Conservation (phyloP, 2,113 vertebrate species). For the Perccottus glenii region DNA sequence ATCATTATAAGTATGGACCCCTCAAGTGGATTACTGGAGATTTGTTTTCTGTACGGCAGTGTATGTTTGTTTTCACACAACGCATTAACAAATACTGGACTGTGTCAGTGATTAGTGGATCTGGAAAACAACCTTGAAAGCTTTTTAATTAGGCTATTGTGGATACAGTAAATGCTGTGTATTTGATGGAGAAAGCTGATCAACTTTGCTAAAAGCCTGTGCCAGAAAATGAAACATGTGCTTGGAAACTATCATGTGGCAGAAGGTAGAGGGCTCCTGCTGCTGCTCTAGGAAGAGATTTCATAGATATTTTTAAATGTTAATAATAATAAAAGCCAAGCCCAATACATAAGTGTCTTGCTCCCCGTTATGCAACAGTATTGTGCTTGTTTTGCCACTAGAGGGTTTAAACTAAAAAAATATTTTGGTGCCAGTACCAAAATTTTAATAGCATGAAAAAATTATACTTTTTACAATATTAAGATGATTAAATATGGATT, state of each 20-base stretch:
- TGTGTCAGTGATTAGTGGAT: conserved; percentile 67
- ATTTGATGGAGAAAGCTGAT: conserved; percentile 62
- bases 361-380: too few relatives aligned
- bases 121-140: conserved; percentile 81
- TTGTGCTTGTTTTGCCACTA: too few relatives aligned
- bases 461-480: too few relatives aligned
- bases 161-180: conserved; percentile 54
- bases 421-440: too few relatives aligned
- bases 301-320: too few relatives aligned
- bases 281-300: neutral
- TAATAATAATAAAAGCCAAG: too few relatives aligned
- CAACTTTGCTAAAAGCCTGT: conserved; percentile 73
- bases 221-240: conserved; percentile 35
- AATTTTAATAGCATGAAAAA: too few relatives aligned
- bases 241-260: conserved; percentile 21
- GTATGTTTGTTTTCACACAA: conserved; percentile 40
- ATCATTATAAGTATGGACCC: conserved; percentile 45
- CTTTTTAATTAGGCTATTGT: conserved; percentile 80
- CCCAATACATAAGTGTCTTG: too few relatives aligned
- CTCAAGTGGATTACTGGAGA: conserved; percentile 66
- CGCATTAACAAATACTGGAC: conserved; percentile 56
- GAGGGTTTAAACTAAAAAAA: too few relatives aligned
- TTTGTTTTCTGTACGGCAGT: conserved; percentile 54
- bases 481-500: neutral
- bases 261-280: conserved; percentile 10